Evolutionary conservation across 64 coral and sea anemone species (phyloP).

Genomic region (Astreopora myriophthalma): DNA sequence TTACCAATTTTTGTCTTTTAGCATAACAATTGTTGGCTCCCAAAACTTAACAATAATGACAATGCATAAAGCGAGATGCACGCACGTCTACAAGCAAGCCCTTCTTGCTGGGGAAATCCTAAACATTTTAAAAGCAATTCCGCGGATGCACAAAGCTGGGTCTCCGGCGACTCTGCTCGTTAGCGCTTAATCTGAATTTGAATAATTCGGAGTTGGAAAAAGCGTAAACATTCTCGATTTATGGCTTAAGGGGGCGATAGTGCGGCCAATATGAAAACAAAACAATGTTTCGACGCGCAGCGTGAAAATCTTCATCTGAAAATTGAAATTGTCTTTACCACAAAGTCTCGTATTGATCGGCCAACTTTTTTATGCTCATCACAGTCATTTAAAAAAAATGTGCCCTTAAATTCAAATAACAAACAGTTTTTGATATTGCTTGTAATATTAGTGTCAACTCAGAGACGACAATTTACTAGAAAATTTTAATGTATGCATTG

Average conservation of each 20-base stretch:
- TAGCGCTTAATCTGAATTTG: too few relatives aligned
- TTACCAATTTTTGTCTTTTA: background rate
- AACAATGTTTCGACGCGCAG: background rate
- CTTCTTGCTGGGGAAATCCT: background rate
- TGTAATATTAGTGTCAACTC: slow-evolving; percentile 31
- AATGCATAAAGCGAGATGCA: background rate
- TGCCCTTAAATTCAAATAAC: background rate
- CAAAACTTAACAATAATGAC: too few relatives aligned
- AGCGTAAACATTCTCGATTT: background rate
- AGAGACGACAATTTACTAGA: background rate
- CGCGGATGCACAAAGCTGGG: background rate
- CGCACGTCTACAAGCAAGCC: background rate
- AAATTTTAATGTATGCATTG: background rate
- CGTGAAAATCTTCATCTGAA: background rate
- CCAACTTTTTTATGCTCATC: background rate
- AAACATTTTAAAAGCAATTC: too few relatives aligned
- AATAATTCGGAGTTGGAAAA: background rate
- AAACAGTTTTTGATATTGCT: background rate
- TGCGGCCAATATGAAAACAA: background rate
- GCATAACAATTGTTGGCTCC: background rate
- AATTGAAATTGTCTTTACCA: background rate
- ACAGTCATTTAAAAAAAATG: background rate
- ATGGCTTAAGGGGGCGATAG: background rate
- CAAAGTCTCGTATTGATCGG: background rate
- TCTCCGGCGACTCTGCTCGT: background rate